Evolutionary conservation across 2,888 invertebrate species (phyloP), one percentile per base, ranked within the genome.

Genomic region (Drosophila subsilvestris): DNA sequence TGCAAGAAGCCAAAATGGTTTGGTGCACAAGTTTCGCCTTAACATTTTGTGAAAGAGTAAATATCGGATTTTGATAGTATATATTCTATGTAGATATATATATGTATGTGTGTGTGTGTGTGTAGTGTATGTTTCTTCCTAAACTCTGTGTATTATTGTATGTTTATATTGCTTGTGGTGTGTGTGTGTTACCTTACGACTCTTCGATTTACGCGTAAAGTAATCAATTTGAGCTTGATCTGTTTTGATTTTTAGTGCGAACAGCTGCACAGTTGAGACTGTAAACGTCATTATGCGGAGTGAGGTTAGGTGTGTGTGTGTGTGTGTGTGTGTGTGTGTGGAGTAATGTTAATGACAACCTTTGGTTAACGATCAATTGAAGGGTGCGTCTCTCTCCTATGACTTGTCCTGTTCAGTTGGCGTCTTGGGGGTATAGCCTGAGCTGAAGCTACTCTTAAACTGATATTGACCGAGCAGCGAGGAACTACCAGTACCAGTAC

Each of bases 1-100:
- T 85, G 88, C 82, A 77, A 80, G 63, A 86, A 88, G 88, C 76
- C 67, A 78, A 74, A 87, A 85, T 74, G 72, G 59, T 75, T 75
- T 53, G 71, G 86, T 85, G 82, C 82, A 85, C 61, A 67, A 74
- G 65, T 59, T 54, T 57, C n/a, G 62, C 57, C 54, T 73, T 67
- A 74, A 68, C 55, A 45, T 44, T 60, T 22, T 69, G 75, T 66
- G 50, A 55, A 67, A 67, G 70, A 75, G 61, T 74, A 63, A 59
- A 70, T 68, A 72, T 62, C 58, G 51, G 59, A 54, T 63, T 60
- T 37, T 42, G 47, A 51, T 66, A 43, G 62, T 61, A 71, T 66
- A 53, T 66, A 43, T 62, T 62, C 50, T 50, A 22, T 63, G 61
- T 47, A 55, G 25, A 25, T 55, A 49, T 73, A 56, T 48, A n/a